Evolutionary conservation across 2,113 vertebrate genomes (phyloP).

Genomic region (Caretta caretta): DNA sequence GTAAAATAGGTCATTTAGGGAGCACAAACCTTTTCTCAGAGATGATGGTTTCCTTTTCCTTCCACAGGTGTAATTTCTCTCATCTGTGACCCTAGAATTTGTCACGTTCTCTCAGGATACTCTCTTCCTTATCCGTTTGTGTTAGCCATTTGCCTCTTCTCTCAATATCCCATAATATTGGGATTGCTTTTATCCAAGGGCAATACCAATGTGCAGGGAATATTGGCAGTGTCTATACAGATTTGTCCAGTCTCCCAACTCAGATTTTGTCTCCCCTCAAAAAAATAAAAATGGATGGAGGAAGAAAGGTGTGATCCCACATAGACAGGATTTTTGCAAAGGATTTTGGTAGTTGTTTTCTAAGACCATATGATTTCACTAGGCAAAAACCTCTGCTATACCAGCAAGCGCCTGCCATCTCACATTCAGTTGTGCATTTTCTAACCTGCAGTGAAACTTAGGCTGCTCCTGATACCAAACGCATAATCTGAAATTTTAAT

Average conservation of each 20-base stretch:
- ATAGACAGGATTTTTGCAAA: background rate
- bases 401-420: background rate
- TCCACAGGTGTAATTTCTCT: background rate
- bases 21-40: background rate
- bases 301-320: background rate
- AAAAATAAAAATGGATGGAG: background rate
- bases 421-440: background rate
- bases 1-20: background rate
- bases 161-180: background rate
- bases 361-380: background rate
- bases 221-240: background rate
- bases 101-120: background rate
- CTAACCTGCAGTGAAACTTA: background rate
- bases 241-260: background rate
- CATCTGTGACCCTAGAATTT: background rate
- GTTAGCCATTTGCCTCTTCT: background rate
- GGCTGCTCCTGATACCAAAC: background rate
- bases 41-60: background rate
- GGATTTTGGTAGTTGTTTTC: background rate
- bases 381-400: background rate
- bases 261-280: background rate
- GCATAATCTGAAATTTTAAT: background rate
- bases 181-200: background rate
- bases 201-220: background rate
- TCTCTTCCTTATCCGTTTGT: background rate